phyloP scores from a whole-genome alignment of 2,888 invertebrate genomes.

The Hydroisotoma schaefferi region DNA sequence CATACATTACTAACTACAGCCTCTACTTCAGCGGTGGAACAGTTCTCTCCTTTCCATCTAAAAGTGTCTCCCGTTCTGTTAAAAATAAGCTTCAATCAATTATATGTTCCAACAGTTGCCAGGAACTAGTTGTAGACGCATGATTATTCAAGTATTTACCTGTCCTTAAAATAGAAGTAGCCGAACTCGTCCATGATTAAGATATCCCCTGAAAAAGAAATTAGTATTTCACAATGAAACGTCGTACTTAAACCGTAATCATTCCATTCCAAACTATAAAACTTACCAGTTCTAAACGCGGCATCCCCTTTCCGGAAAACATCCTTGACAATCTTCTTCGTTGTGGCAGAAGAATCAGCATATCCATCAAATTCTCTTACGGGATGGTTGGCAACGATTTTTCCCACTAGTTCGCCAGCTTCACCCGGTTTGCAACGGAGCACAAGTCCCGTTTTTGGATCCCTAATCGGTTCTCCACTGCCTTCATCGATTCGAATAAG shows the following conservation, averaged over 20 bases:
- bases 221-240: too few species aligned
- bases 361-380: constrained; percentile 89
- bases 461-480: constrained; percentile 83
- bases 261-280: too few species aligned
- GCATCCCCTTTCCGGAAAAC: constrained; percentile 86
- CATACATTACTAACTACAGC: constrained; percentile 78
- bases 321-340: constrained; percentile 82
- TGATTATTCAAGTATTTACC: too few species aligned
- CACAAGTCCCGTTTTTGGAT: constrained; percentile 74
- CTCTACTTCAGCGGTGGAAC: constrained; percentile 63
- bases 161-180: constrained; percentile 88
- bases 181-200: constrained; percentile 86
- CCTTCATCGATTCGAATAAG: constrained; percentile 66
- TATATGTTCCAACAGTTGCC: too few species aligned
- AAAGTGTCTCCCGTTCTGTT: constrained; percentile 97
- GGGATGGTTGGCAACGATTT: constrained; percentile 84
- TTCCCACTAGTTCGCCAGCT: constrained; percentile 93
- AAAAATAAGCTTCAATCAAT: too few species aligned
- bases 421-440: constrained; percentile 63
- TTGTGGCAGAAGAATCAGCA: constrained; percentile 77
- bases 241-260: too few species aligned
- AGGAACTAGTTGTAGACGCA: too few species aligned
- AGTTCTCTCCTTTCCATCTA: constrained; percentile 51
- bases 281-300: constrained; percentile 77
- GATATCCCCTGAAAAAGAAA: constrained; percentile 64